Evolutionary conservation across 1,140 invertebrate genomes (phyloP).

Genomic region (Rhynchophorus ferrugineus): DNA sequence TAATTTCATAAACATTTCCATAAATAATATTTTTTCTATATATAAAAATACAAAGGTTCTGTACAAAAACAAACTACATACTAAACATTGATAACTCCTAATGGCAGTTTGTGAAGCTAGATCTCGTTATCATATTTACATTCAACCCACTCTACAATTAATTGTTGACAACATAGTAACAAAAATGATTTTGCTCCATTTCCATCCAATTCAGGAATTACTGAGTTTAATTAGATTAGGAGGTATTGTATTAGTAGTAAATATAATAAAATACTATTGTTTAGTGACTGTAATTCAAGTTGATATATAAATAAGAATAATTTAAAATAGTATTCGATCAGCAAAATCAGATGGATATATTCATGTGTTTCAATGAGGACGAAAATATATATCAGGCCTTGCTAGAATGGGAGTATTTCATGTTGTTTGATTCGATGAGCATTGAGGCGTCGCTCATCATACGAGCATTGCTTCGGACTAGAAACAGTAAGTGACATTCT

Average conservation of each 20-base stretch:
- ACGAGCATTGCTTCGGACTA: conserved; percentile 71
- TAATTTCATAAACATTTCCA: background rate
- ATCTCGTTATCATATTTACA: conserved; percentile 4
- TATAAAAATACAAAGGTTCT: background rate
- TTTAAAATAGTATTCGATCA: background rate
- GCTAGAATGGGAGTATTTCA: conserved; percentile 19
- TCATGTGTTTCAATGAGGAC: background rate
- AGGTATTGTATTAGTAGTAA: no score
- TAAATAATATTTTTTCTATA: no score
- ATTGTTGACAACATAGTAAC: background rate
- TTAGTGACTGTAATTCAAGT: background rate
- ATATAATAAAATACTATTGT: background rate
- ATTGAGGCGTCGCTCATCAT: conserved; percentile 69
- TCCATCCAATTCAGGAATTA: no score
- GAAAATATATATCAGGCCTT: conserved; percentile 8
- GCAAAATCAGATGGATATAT: background rate
- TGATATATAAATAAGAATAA: background rate
- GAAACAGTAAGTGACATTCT: conserved; percentile 71
- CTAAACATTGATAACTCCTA: background rate
- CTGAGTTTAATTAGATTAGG: no score
- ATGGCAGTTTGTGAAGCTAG: conserved; percentile 10
- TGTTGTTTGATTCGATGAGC: conserved; percentile 47
- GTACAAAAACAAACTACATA: background rate
- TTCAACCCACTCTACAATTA: background rate
- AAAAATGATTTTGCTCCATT: no score